Evolutionary conservation across 2,797 vertebrate genomes (phyloP).

Genomic region (Enteromius afrohamiltoni): DNA sequence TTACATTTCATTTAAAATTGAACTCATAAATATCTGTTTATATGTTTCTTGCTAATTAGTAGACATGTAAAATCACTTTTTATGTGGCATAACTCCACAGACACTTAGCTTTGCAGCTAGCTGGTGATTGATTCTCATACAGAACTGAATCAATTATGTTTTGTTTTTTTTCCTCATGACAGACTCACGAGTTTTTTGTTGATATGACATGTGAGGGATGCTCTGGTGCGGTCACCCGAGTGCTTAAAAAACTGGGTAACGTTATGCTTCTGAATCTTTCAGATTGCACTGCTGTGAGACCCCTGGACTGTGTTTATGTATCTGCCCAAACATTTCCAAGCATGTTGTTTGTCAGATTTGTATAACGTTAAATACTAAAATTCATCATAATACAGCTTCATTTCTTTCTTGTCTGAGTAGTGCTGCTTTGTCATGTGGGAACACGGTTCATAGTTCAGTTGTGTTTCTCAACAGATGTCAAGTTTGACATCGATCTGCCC

Average conservation of each 20-base stretch:
- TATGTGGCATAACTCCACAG: not conserved
- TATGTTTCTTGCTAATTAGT: not conserved
- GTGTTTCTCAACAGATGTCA: conserved; percentile 78
- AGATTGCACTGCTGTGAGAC: not conserved
- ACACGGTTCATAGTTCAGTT: conserved; percentile 11
- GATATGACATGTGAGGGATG: conserved; percentile 97
- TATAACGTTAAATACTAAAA: not conserved
- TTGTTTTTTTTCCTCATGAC: conserved; percentile 59
- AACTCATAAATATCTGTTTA: not conserved
- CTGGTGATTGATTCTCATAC: not conserved
- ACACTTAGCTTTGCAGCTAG: conserved; percentile 22
- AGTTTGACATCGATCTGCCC: conserved; percentile 90
- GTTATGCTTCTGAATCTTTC: not conserved
- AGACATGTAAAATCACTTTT: not conserved
- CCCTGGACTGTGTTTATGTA: not conserved
- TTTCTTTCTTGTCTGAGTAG: not conserved
- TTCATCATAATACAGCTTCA: not conserved
- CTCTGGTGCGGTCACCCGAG: conserved; percentile 85
- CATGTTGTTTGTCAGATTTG: not conserved
- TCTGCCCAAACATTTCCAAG: not conserved
- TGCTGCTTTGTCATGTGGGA: not conserved
- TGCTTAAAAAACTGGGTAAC: conserved; percentile 86
- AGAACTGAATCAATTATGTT: not conserved
- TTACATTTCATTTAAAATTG: not conserved
- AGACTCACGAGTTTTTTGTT: conserved; percentile 96